Evolutionary conservation across 2,888 invertebrate genomes (phyloP).

Genomic region (Xiphydria camelus): DNA sequence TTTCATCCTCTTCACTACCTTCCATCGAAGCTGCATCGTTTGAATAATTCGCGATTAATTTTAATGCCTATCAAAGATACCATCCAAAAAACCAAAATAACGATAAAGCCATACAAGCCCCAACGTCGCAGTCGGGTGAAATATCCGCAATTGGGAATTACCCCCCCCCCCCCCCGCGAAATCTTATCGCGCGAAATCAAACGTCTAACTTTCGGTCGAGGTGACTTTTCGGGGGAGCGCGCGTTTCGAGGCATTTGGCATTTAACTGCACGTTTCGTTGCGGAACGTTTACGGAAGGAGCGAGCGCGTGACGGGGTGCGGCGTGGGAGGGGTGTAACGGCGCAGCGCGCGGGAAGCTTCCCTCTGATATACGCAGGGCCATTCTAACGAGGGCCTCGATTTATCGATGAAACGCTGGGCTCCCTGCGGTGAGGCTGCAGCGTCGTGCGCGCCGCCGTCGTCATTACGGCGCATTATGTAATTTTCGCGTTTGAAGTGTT

Average conservation of each 20-base stretch:
- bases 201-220: too few species aligned
- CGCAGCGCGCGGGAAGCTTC: background rate
- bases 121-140: too few species aligned
- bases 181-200: too few species aligned
- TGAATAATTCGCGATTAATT: too few species aligned
- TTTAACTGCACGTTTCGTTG: background rate
- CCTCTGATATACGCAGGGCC: background rate
- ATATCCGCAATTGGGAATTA: too few species aligned
- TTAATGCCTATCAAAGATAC: too few species aligned
- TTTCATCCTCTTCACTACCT: too few species aligned
- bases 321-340: accelerated
- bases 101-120: too few species aligned
- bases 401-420: slow-evolving; percentile 26
- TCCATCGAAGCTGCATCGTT: too few species aligned
- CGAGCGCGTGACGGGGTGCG: background rate
- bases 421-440: slow-evolving; percentile 27
- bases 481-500: slow-evolving; percentile 45
- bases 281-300: background rate
- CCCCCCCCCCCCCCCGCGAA: too few species aligned
- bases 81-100: too few species aligned
- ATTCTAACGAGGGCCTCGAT: slow-evolving; percentile 31
- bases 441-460: slow-evolving; percentile 23
- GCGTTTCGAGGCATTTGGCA: background rate
- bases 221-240: too few species aligned
- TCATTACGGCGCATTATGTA: slow-evolving; percentile 41